These are phyloP conservation scores for Eupithecia tripunctaria DNA, from an alignment of 2,888 invertebrate genomes.

Conservation along the genomic window DNA sequence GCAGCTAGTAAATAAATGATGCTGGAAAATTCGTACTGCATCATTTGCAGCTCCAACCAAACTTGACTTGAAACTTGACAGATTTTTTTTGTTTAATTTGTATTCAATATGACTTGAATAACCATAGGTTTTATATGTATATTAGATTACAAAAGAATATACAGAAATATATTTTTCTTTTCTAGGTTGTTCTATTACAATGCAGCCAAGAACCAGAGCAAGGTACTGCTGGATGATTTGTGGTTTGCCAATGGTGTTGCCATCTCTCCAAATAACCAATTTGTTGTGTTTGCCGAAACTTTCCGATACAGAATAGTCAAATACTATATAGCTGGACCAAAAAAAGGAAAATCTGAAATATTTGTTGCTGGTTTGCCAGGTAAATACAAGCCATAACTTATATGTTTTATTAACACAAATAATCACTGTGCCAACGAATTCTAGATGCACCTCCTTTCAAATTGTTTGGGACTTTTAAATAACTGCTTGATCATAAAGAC, in stretches of 20 bases:
- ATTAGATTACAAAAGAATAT: neutral
- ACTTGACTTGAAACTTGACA: no score
- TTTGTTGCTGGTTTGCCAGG: constrained; percentile 93
- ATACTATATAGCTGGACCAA: constrained; percentile 91
- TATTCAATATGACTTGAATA: no score
- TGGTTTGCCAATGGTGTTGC: constrained; percentile 95
- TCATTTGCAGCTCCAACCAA: neutral
- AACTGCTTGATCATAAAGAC: constrained; percentile 90
- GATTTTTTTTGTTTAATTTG: no score
- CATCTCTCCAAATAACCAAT: constrained; percentile 92
- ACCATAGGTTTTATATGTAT: neutral
- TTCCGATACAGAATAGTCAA: constrained; percentile 87
- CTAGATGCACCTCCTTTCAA: constrained; percentile 1
- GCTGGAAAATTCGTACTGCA: neutral
- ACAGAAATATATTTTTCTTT: constrained; percentile 27
- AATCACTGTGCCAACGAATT: neutral
- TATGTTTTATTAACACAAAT: neutral
- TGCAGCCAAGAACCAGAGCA: constrained; percentile 89
- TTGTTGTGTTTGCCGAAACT: constrained; percentile 91
- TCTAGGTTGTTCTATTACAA: constrained; percentile 92
- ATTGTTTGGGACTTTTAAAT: constrained; percentile 52
- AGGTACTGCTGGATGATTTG: constrained; percentile 89
- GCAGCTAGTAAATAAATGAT: no score
- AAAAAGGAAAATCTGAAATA: constrained; percentile 90
- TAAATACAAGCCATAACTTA: constrained; percentile 36